Evolutionary conservation across 2,113 vertebrate genomes (phyloP).

Genomic region (Athene noctua): DNA sequence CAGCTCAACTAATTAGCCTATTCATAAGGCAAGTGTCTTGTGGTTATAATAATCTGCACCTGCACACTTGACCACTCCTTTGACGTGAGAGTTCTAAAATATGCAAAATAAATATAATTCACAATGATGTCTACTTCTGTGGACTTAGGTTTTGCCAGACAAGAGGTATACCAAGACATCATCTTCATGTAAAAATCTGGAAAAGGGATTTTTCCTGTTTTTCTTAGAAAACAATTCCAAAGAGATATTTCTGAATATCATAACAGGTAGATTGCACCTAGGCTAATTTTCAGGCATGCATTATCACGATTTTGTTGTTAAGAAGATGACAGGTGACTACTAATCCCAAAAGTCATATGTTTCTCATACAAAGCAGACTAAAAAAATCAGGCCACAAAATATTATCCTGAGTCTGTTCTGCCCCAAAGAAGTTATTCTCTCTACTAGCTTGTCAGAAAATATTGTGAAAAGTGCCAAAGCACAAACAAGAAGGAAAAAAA

Average conservation of each 20-base stretch:
- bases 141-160: background rate
- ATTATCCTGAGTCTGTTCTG: background rate
- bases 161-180: background rate
- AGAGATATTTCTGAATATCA: background rate
- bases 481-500: background rate
- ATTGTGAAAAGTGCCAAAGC: background rate
- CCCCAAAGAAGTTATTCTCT: background rate
- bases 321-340: background rate
- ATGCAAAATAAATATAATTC: background rate
- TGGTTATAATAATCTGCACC: conserved; percentile 30
- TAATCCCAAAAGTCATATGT: background rate
- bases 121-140: background rate
- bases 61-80: conserved; percentile 6
- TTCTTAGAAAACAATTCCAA: background rate
- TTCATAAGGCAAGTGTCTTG: background rate
- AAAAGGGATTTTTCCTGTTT: background rate
- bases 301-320: background rate
- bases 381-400: background rate
- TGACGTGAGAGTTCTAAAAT: background rate
- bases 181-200: background rate
- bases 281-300: background rate
- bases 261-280: background rate
- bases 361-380: background rate
- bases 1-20: conserved; percentile 4
- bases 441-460: background rate